These are phyloP conservation scores for Engystomops pustulosus DNA, from an alignment of 2,113 vertebrate genomes.

Conservation along the genomic window DNA sequence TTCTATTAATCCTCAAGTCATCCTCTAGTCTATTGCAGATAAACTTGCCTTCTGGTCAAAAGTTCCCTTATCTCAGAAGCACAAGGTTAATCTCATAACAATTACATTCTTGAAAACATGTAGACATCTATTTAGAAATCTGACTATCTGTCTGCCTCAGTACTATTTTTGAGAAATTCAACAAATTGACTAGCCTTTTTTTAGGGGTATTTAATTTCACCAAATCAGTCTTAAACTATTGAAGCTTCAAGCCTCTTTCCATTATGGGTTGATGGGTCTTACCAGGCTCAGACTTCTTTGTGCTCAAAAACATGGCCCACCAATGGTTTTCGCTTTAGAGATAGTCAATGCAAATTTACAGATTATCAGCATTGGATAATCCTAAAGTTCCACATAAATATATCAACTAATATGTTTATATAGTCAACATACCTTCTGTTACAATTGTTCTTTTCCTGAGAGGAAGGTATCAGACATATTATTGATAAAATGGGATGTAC, in stretches of 20 bases:
- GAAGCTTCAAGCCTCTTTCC: slow-evolving; percentile 1
- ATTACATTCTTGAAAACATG: slow-evolving; percentile 24
- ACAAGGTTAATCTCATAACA: slow-evolving; percentile 27
- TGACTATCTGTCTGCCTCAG: slow-evolving; percentile 14
- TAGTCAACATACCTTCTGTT: background rate
- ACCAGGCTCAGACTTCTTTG: background rate
- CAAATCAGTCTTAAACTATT: background rate
- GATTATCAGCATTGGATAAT: background rate
- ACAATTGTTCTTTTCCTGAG: background rate
- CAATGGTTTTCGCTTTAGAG: background rate
- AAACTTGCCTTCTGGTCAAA: background rate
- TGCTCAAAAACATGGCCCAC: background rate
- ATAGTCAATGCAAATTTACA: background rate
- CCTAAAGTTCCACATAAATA: background rate
- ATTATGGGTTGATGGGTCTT: background rate
- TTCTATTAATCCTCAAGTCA: slow-evolving; percentile 1
- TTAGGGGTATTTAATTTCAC: slow-evolving; percentile 9
- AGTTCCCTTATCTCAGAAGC: slow-evolving; percentile 16
- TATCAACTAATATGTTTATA: background rate
- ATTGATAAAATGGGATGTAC: background rate
- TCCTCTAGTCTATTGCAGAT: background rate
- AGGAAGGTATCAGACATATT: background rate
- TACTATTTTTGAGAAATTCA: background rate
- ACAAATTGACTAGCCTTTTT: slow-evolving; percentile 13
- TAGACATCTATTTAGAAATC: slow-evolving; percentile 14